Conservation (phyloP, 2,888 invertebrate genomes). For the Mechanitis messenoides region DNA sequence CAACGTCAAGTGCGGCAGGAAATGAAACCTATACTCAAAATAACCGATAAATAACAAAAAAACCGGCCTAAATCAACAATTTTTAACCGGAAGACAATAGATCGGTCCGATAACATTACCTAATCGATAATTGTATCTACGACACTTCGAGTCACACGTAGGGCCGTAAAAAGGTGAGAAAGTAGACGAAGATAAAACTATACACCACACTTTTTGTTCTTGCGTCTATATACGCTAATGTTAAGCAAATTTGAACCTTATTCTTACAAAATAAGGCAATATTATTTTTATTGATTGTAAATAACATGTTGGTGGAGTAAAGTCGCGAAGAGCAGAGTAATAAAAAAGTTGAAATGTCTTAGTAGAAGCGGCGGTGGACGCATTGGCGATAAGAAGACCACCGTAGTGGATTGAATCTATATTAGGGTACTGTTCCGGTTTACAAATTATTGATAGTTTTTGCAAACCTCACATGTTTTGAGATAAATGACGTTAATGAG, state of each 20-base stretch:
- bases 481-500: not conserved
- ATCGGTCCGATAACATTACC: conserved; percentile 71
- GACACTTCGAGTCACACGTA: conserved; percentile 72
- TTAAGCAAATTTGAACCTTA: conserved; percentile 25
- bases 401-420: conserved; percentile 60
- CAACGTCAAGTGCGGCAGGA: conserved; percentile 13
- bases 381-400: conserved; percentile 70
- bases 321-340: conserved; percentile 72
- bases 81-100: conserved; percentile 74
- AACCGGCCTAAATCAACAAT: conserved; percentile 67
- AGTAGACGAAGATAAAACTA: conserved; percentile 71
- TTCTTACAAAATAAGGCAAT: conserved; percentile 13
- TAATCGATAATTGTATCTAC: conserved; percentile 76
- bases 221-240: conserved; percentile 6
- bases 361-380: conserved; percentile 68
- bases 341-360: conserved; percentile 76
- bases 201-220: conserved; percentile 27
- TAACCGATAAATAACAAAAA: conserved; percentile 55
- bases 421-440: conserved; percentile 69
- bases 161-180: conserved; percentile 75
- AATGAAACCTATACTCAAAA: conserved; percentile 33
- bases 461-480: conserved; percentile 14
- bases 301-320: conserved; percentile 40
- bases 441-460: conserved; percentile 38
- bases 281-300: conserved; percentile 13